Base-by-base conservation (phyloP, 1,140 invertebrate species). In the Polypedilum pembai region DNA sequence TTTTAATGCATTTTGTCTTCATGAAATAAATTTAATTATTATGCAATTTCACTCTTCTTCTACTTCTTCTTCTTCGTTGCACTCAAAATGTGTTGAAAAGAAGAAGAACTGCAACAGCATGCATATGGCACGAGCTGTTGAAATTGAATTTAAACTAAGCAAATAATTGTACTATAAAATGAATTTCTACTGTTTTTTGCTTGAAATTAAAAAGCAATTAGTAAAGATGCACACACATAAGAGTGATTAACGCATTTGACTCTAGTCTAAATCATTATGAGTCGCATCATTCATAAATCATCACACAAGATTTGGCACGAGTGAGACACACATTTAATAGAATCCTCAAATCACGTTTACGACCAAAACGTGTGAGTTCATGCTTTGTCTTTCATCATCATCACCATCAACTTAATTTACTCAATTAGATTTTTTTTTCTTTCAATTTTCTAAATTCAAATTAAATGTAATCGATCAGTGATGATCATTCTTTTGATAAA, bases 131-230 rank as follows among this genome's bases (percentile, higher is more conserved):
- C 45, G 45, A 56, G 45, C 45, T 56, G 45, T 15, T 56, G 45
- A 56, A 56, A 56, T 56, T 56, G 24, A 33, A 56, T 1, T n/a
- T n/a, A 8, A 56, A 56, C 45, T 1, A 45, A 56, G 2, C 3
- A 56, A 56, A 56, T 56, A 15, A 56, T 56, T 56, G 45, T 56
- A n/a, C 45, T 56, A 56, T 56, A 56, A 56, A 56, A 56, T 33
- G 24, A 56, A 56, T 56, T 56, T 56, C 41, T n/a, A n/a, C n/a
- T n/a, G n/a, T n/a, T 10, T 45, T 45, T 8, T n/a, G 12, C 12
- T n/a, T 56, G 45, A 56, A 56, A 45, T 56, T 56, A 56, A 56
- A 56, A 56, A 56, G 45, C 45, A 56, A 56, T 56, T 56, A 56
- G 12, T n/a, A 33, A 33, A 33, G 15, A n/a, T 56, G 45, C 45